Conservation (phyloP, 1,140 invertebrate species). For the Drosophila nasuta region DNA sequence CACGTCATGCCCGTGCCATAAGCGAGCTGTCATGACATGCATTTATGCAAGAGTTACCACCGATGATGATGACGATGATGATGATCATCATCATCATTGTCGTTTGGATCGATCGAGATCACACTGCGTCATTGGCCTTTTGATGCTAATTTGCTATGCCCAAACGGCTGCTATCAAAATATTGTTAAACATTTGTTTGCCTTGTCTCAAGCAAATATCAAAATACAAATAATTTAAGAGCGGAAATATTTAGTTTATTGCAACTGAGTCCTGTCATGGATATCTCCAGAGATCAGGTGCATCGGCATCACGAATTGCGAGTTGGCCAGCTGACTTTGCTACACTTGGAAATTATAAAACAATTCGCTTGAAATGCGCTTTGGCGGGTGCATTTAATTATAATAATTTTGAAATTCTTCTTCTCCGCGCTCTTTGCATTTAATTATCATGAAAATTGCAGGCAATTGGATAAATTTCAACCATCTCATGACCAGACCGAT, state of each 20-base stretch:
- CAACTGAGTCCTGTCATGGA: slow-evolving; percentile 5
- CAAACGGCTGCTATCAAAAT: slow-evolving; percentile 70
- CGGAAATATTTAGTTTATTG: slow-evolving; percentile 83
- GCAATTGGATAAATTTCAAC: slow-evolving; percentile 50
- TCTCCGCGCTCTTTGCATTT: slow-evolving; percentile 65
- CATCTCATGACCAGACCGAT: slow-evolving; percentile 17
- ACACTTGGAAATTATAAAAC: slow-evolving; percentile 74
- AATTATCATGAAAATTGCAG: slow-evolving; percentile 78
- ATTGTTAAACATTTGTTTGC: slow-evolving; percentile 78
- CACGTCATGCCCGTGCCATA: slow-evolving; percentile 54
- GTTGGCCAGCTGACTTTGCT: slow-evolving; percentile 52
- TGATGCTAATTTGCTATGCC: slow-evolving; percentile 77
- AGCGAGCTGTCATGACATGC: slow-evolving; percentile 74
- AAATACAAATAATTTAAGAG: slow-evolving; percentile 75
- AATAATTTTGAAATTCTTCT: slow-evolving; percentile 69
- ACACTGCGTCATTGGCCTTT: slow-evolving; percentile 27
- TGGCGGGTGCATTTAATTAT: slow-evolving; percentile 83
- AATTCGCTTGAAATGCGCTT: slow-evolving; percentile 78
- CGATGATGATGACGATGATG: slow-evolving; percentile 26
- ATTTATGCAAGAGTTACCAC: slow-evolving; percentile 69
- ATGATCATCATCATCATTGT: slow-evolving; percentile 14
- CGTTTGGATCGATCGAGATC: slow-evolving; percentile 33
- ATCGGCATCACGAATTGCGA: slow-evolving; percentile 13
- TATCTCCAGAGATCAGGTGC: slow-evolving; percentile 54
- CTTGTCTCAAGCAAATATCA: slow-evolving; percentile 45